Evolutionary conservation across 2,888 invertebrate species (phyloP), one percentile per base, ranked within the genome.

Genomic region (Lumbricus terrestris): DNA sequence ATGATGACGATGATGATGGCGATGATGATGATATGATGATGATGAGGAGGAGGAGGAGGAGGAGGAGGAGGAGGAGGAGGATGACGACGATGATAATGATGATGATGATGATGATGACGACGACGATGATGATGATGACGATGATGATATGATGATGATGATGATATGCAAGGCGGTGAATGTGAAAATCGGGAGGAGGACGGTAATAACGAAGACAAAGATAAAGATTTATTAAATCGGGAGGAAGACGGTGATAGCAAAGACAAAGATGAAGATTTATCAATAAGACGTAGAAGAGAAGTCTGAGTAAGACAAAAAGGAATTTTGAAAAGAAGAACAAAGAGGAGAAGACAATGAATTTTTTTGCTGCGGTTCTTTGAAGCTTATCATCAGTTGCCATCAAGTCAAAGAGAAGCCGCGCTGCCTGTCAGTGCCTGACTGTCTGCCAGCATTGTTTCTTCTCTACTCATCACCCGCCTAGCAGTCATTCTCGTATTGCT

Each of bases 141-240:
- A 85, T 13, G 83, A 90, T 88, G 83, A 90, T 88, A n/a, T n/a
- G 83, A 85, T 88, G 85, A 85, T 20, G 83, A 88, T 88, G 35
- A 90, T 88, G 40, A 85, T 85, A n/a, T n/a, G n/a, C 29, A 88
- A 34, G 33, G 13, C 29, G 37, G 18, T 11, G 37, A 4, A 16
- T 33, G 37, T 33, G 34, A 34, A 6, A 11, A 33, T 15, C 16
- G 4, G 35, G n/a, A 18, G 40, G 33, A 33, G 33, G 89, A n/a
- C 4, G 47, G 20, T 20, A 85, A 37, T 16, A 42, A 88, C 29
- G 90, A 90, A 23, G 88, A 88, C 0, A 42, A 90, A 8, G 85
- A 88, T 35, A 88, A 83, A 54, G 23, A 33, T 89, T n/a, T n/a
- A n/a, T n/a, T n/a, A n/a, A n/a, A n/a, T n/a, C n/a, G n/a, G n/a